phyloP scores from a whole-genome alignment of 2,888 invertebrate species.

The Coelinius sp. region DNA sequence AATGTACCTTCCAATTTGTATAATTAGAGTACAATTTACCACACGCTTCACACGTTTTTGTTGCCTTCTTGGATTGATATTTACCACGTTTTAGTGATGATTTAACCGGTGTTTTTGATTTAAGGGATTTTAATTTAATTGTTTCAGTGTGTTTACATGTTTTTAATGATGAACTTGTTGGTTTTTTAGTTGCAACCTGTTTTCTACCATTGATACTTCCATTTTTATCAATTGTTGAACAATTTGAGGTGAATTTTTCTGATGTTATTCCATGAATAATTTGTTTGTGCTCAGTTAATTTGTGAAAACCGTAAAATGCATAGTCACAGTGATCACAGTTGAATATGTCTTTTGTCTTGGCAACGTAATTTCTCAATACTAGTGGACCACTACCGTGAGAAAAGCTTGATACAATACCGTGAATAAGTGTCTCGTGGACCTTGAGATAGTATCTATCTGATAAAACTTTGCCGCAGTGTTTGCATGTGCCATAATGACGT shows the following conservation, averaged over 20 bases:
- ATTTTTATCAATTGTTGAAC: neutral
- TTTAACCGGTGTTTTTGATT: neutral
- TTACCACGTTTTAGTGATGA: neutral
- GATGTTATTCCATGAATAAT: slow-evolving; percentile 7
- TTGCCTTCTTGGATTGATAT: neutral
- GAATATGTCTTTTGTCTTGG: neutral
- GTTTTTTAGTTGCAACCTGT: neutral
- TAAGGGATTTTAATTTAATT: neutral
- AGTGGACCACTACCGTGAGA: neutral
- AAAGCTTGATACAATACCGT: neutral
- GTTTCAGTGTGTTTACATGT: neutral
- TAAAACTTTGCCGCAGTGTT: neutral
- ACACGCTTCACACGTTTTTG: neutral
- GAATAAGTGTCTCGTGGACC: slow-evolving; percentile 1
- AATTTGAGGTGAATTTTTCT: neutral
- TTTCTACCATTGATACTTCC: neutral
- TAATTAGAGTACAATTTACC: neutral
- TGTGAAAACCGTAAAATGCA: neutral
- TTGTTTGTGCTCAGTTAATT: neutral
- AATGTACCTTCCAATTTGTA: neutral
- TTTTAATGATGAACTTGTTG: neutral
- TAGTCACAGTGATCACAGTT: slow-evolving; percentile 24
- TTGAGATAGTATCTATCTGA: slow-evolving; percentile 25
- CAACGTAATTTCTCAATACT: neutral
- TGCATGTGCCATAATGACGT: neutral